A percentile compares a stretch with the other conserved stretches of the same genome.
phyloP scores from a whole-genome alignment of 2,888 invertebrate genomes.

The Nemotelus nigrinus region DNA sequence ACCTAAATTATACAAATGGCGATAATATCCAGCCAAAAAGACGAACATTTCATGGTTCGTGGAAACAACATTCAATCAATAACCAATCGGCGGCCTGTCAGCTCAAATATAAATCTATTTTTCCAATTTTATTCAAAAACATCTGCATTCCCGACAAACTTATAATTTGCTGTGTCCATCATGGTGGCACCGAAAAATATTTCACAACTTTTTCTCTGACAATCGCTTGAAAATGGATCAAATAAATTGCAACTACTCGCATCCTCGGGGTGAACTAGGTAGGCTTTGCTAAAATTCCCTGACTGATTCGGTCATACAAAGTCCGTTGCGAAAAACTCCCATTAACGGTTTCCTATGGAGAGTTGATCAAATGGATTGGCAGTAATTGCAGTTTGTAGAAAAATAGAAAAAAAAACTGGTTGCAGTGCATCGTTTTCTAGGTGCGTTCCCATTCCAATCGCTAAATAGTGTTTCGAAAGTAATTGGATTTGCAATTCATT shows the following conservation, averaged over 20 bases:
- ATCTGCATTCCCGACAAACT: too few relatives aligned
- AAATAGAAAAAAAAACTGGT: not conserved
- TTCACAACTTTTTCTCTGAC: not conserved
- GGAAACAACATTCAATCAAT: too few relatives aligned
- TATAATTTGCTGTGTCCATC: too few relatives aligned
- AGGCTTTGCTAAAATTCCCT: too few relatives aligned
- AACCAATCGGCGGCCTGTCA: too few relatives aligned
- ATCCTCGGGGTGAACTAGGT: not conserved
- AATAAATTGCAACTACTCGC: constrained; percentile 21
- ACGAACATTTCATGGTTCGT: too few relatives aligned
- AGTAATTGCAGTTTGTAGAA: constrained; percentile 25
- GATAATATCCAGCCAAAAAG: too few relatives aligned
- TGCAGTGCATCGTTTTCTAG: not conserved
- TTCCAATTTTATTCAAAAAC: too few relatives aligned
- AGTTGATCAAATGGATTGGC: constrained; percentile 27
- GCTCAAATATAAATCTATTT: too few relatives aligned
- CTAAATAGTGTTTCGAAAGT: constrained; percentile 29
- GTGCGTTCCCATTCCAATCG: constrained; percentile 5
- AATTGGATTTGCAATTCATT: constrained; percentile 44
- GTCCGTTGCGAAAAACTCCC: not conserved
- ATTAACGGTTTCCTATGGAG: constrained; percentile 12
- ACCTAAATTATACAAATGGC: too few relatives aligned
- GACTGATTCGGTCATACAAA: too few relatives aligned
- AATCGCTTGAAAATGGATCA: constrained; percentile 24
- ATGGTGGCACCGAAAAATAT: too few relatives aligned